Evolutionary conservation across 2,888 invertebrate species (phyloP).

Genomic region (Hypsopygia costalis): DNA sequence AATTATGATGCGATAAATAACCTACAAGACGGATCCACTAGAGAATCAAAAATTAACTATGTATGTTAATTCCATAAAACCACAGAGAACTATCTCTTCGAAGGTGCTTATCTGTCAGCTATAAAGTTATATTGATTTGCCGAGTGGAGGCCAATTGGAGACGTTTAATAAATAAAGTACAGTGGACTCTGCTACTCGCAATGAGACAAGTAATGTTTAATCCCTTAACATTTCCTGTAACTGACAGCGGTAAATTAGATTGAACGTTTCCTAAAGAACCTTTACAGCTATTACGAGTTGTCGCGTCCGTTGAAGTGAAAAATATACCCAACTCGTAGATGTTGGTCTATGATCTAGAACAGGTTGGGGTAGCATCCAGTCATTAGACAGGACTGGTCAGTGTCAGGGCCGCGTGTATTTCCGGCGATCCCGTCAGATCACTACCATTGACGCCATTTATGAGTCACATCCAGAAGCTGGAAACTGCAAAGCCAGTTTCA

Average conservation of each 20-base stretch:
- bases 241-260: constrained; percentile 38
- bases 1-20: too few relatives aligned
- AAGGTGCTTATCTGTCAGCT: neutral
- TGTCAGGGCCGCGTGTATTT: constrained; percentile 45
- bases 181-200: constrained; percentile 7
- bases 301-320: constrained; percentile 36
- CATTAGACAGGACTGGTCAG: constrained; percentile 33
- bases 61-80: neutral
- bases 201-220: constrained; percentile 27
- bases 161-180: constrained; percentile 8
- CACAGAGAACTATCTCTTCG: too few relatives aligned
- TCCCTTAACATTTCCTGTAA: constrained; percentile 44
- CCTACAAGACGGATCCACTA: too few relatives aligned
- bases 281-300: constrained; percentile 23
- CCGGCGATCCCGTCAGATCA: constrained; percentile 44
- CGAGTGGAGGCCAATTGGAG: neutral
- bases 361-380: constrained; percentile 34
- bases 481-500: constrained; percentile 11
- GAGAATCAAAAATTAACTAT: too few relatives aligned
- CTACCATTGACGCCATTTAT: constrained; percentile 16
- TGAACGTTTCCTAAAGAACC: constrained; percentile 31
- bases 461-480: constrained; percentile 11
- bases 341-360: constrained; percentile 31
- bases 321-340: constrained; percentile 28
- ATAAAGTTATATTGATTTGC: neutral